Evolutionary conservation across 2,888 invertebrate genomes (phyloP).

Genomic region (Mimachlamys varia): DNA sequence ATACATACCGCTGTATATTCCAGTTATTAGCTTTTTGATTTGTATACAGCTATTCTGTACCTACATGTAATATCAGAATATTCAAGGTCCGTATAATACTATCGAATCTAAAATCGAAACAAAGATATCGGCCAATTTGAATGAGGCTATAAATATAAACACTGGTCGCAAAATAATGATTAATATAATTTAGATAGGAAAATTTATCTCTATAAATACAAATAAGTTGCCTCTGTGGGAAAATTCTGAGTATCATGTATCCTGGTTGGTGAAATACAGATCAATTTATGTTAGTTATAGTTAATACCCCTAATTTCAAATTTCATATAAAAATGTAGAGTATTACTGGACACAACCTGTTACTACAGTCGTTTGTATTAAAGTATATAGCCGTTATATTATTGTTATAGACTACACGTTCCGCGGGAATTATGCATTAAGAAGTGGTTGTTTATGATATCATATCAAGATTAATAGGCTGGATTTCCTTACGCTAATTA

Average conservation of each 20-base stretch:
- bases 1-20: too few species aligned
- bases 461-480: neutral
- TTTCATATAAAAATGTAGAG: too few species aligned
- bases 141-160: neutral
- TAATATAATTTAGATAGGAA: neutral
- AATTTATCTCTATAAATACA: neutral
- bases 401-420: too few species aligned
- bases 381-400: too few species aligned
- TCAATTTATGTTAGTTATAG: neutral
- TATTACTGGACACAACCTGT: too few species aligned
- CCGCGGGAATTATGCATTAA: too few species aligned
- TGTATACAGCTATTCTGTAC: too few species aligned
- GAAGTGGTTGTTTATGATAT: neutral
- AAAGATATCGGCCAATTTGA: neutral
- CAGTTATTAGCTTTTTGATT: too few species aligned
- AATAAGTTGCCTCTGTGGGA: neutral
- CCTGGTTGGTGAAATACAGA: neutral
- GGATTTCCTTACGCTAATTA: neutral
- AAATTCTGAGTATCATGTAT: neutral
- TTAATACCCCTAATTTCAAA: neutral
- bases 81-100: too few species aligned
- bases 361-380: too few species aligned
- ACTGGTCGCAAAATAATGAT: neutral
- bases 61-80: neutral
- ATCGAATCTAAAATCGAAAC: neutral